Evolutionary conservation across 1,140 invertebrate genomes (phyloP).

Genomic region (Drosophila miranda): DNA sequence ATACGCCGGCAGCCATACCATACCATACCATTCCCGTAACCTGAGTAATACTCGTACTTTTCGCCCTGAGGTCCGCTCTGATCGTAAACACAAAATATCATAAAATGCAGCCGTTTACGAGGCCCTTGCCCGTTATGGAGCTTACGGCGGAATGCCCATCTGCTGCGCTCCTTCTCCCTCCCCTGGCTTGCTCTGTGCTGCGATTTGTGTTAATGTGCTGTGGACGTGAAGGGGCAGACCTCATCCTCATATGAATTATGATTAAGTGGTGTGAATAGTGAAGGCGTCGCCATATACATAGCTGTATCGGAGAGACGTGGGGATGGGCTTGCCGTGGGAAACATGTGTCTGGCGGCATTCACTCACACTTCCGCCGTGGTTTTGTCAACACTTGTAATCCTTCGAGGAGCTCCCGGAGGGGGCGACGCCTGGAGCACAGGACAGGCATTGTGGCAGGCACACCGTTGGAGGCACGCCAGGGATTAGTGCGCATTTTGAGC

Average conservation of each 20-base stretch:
- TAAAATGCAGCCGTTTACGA: constrained; percentile 58
- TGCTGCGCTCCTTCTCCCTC: neutral
- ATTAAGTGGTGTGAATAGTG: constrained; percentile 40
- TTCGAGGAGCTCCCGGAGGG: constrained; percentile 19
- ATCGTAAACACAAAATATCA: constrained; percentile 53
- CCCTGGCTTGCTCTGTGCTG: neutral
- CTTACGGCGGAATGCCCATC: constrained; percentile 14
- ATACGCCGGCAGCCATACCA: neutral
- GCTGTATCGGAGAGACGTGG: neutral
- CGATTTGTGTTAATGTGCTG: constrained; percentile 52
- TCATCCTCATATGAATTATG: constrained; percentile 42
- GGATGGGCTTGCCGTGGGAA: constrained; percentile 7
- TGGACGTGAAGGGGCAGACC: constrained; percentile 19
- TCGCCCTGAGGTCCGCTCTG: neutral
- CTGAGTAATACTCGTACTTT: constrained; percentile 23
- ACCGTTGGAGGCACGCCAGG: too few species aligned
- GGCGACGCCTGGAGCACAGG: neutral
- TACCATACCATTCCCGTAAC: constrained; percentile 20
- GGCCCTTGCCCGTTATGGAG: constrained; percentile 26
- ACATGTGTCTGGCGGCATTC: constrained; percentile 19
- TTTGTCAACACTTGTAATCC: constrained; percentile 43
- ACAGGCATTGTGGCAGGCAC: too few species aligned
- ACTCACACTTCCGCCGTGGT: constrained; percentile 1
- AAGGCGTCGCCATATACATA: constrained; percentile 11
- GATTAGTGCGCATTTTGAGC: neutral